Conservation (phyloP, 92 coral and sea anemone genomes). For the Chrysogorgia sp. region DNA sequence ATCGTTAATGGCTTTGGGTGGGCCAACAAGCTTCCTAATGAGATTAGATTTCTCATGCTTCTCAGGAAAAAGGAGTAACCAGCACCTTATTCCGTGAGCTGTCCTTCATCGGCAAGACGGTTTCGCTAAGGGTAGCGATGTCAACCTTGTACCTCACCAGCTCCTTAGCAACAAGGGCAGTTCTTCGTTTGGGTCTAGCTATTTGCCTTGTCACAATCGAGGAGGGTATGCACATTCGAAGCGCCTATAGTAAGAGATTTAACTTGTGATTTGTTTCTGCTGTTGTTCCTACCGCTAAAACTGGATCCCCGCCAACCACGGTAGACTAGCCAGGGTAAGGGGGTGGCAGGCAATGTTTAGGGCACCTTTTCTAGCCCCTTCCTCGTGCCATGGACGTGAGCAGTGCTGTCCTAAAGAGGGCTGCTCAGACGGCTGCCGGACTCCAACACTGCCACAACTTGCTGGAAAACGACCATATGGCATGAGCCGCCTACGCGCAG, state of each 20-base stretch:
- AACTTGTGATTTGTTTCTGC: constrained; percentile 1
- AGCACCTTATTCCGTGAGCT: constrained; percentile 34
- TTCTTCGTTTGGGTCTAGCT: constrained; percentile 50
- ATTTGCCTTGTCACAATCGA: constrained; percentile 53
- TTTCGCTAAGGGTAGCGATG: constrained; percentile 54
- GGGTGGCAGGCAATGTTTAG: constrained; percentile 49
- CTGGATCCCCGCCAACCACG: constrained; percentile 59
- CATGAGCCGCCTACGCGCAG: constrained; percentile 56
- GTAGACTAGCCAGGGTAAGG: constrained; percentile 38
- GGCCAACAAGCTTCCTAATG: constrained; percentile 4
- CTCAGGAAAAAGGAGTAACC: constrained; percentile 56
- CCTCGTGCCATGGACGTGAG: constrained; percentile 59
- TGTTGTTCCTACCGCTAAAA: constrained; percentile 43
- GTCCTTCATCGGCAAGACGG: constrained; percentile 54
- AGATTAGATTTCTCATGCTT: too few species aligned
- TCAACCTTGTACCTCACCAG: constrained; percentile 48
- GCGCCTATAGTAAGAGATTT: too few species aligned
- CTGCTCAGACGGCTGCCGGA: constrained; percentile 67
- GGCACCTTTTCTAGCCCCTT: constrained; percentile 65
- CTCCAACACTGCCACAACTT: constrained; percentile 40
- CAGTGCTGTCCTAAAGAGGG: constrained; percentile 69
- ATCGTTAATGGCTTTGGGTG: constrained; percentile 1
- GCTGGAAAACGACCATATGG: constrained; percentile 34
- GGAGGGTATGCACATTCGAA: too few species aligned
- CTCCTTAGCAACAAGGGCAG: too few species aligned